phyloP scores from a whole-genome alignment of 1,140 invertebrate species.

The Aphelinus atriplicis region DNA sequence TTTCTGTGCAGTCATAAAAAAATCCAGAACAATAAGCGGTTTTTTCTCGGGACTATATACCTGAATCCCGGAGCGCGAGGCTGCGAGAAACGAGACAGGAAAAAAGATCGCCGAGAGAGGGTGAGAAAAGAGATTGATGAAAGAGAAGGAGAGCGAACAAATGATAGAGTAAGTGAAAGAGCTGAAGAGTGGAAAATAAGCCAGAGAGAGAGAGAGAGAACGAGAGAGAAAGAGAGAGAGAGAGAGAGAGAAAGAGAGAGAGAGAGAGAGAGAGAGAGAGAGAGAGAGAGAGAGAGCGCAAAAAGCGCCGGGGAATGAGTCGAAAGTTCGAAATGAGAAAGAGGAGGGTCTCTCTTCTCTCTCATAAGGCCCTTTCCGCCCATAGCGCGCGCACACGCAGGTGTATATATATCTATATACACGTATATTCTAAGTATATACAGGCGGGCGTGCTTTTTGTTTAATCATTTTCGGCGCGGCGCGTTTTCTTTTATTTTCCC shows the following conservation, averaged over 20 bases:
- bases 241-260: conserved; percentile 25
- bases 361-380: conserved; percentile 21
- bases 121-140: conserved; percentile 24
- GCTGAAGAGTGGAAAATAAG: too few relatives aligned
- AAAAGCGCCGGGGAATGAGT: conserved; percentile 22
- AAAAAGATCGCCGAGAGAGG: not conserved
- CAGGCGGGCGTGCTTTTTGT: too few relatives aligned
- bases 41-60: too few relatives aligned
- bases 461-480: too few relatives aligned
- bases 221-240: not conserved
- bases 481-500: too few relatives aligned
- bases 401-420: too few relatives aligned
- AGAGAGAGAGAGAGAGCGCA: conserved; percentile 11
- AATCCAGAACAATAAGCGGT: too few relatives aligned
- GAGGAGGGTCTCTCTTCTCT: not conserved
- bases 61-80: too few relatives aligned
- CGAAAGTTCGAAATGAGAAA: conserved; percentile 34
- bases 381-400: not conserved
- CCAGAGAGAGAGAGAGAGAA: too few relatives aligned
- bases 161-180: conserved; percentile 7
- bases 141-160: conserved; percentile 23
- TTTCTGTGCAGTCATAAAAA: too few relatives aligned
- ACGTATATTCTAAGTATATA: too few relatives aligned
- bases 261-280: conserved; percentile 25
- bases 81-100: not conserved